Base-by-base conservation (phyloP, 2,797 vertebrate species). In the Eidolon dupreanum region DNA sequence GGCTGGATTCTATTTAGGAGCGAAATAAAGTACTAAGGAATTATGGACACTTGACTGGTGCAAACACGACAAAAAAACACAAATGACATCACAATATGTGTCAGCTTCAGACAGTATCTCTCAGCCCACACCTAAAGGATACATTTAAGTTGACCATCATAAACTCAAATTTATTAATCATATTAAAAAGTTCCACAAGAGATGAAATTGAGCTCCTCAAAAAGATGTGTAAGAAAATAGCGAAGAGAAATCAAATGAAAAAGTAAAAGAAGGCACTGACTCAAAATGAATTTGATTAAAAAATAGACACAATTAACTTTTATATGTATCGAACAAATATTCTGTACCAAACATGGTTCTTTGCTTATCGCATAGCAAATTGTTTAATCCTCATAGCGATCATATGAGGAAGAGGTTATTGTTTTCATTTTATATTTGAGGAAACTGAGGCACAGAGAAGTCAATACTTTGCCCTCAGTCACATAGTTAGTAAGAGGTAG, bases 1-100 rank as follows among this genome's bases (percentile, higher is more conserved):
- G 49, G 17, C 28, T 92, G 36, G 24, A 95, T 83, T 95, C 78
- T 97, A 68, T 36, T 88, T 78, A 68, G 41, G 63, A 89, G 24
- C 12, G 70, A 87, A 83, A 66, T 43, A 66, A 86, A 53, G 22
- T 36, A 46, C 46, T 92, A n/a, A 71, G 49, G 81, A 73, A 90
- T 17, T 78, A 55, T 74, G 43, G 73, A 70, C 57, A 38, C 43
- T 68, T 51, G 13, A 81, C 31, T 66, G 13, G 24, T 61, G 75
- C 46, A 85, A 53, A 81, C 38, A 33, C 13, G 33, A 75, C 59
- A 75, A 91, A 70, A 70, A 20, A 86, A 90, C 11, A 74, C 22
- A 65, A 77, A 17, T 59, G 38, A 59, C 4, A 36, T 26, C 16
- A 59, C 33, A 43, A 0, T 53, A 28, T 65, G 12, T 10, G 65